Evolutionary conservation across 2,113 vertebrate species (phyloP), one percentile per base, ranked within the genome.

Genomic region (Heterochromis multidens): DNA sequence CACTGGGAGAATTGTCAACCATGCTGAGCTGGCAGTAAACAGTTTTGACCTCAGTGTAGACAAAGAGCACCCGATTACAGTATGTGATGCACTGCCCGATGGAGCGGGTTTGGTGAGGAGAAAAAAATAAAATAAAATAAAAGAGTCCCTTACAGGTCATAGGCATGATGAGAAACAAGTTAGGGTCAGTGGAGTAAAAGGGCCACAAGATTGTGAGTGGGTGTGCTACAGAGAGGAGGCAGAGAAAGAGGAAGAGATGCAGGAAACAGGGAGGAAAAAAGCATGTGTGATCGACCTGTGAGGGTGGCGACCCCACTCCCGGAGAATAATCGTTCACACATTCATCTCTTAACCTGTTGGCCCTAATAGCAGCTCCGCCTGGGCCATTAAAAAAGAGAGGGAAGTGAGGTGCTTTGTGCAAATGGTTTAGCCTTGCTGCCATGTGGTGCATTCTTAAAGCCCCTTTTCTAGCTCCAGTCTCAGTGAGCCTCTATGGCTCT

Each of bases 291-390:
- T 86, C 59, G 83, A 89, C 90, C 82, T 85, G 82, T 5, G 35
- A 91, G 92, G 93, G 85, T 67, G 59, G 33, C 60, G 89, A 94
- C 94, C 93, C 88, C 94, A 92, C 92, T 95, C 91, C 83, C 81
- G 6, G 52, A 85, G 87, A 94, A 94, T 89, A 93, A 93, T 93
- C 83, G 62, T 95, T 95, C 89, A 93, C 94, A 95, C 93, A 77
- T 96, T 94, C 91, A 95, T 93, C 95, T 95, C 92, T 92, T 92
- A 92, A 91, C 93, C 86, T 56, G 56, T 25, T 78, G 87, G 85
- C 90, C 88, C 82, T 92, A 94, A 95, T 88, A 90, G 92, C 92
- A 81, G 89, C 94, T 89, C 85, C 21, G 88, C 88, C 88, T 58
- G 86, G 84, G 92, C 89, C 92, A 94, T 94, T 93, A 93, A 91